Base-by-base conservation (phyloP, 2,113 vertebrate genomes). In the Vimba vimba region DNA sequence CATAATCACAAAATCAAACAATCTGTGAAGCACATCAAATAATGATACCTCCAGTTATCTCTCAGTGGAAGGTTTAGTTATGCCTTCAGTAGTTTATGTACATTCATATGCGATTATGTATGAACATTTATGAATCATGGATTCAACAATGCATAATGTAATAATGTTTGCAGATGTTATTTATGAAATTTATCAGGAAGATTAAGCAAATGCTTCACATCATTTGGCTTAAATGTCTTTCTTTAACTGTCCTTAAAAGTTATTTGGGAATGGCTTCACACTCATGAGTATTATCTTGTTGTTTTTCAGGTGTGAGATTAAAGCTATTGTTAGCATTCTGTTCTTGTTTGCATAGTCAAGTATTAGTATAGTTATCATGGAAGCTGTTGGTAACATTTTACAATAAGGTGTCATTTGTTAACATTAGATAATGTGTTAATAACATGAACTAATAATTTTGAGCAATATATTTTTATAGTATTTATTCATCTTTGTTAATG, bases 271-370 rank as follows among this genome's bases (percentile, higher is more conserved):
- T 62, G 59, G 1, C 7, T 80, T 80, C 13, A 25, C n/a, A 62
- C 33, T 43, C 15, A 4, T 45, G 62, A 6, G 36, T 6, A 43
- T 47, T 59, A 59, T 43, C 30, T 7, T 57, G 39, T 8, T 43
- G 39, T 30, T 43, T 25, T 71, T 15, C 17, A 78, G 45, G 64
- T 47, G 47, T 71, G 83, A 62, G 21, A 62, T 50, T 55, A 11
- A 57, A 59, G 74, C 62, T 73, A 78, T 25, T 78, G 50, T 68
- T 23, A 36, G 75, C 76, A 15, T 59, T 36, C 25, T 85, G 9
- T 25, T 15, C 13, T 60, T 69, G 30, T 78, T 79, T 79, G 19
- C 64, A 33, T 30, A 45, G 33, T 85, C 50, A 36, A 39, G 33
- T 39, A 36, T 78, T 80, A 74, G 78, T 21, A 33, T 43, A 47